Conservation (phyloP, 2,113 vertebrate genomes). For the Cryptomyrus ogoouensis region DNA sequence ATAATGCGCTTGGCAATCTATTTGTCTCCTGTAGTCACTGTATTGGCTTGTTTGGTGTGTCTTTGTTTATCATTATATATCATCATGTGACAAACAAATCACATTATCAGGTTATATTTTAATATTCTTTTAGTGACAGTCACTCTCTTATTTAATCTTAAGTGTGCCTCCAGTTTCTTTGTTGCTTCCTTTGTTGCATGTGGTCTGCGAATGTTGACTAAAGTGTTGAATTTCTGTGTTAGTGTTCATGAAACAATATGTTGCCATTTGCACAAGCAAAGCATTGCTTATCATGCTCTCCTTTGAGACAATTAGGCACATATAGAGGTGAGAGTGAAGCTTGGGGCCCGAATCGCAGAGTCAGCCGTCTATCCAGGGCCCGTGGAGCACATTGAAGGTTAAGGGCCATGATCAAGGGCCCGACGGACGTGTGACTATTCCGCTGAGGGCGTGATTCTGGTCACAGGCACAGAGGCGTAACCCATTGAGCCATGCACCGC, state of each 20-base stretch:
- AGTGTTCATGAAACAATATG: not conserved
- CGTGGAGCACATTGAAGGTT: not conserved
- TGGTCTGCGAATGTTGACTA: not conserved
- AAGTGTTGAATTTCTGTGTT: not conserved
- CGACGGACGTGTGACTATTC: not conserved
- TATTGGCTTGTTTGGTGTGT: not conserved
- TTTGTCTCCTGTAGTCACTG: not conserved
- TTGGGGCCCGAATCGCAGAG: not conserved
- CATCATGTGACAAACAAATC: not conserved
- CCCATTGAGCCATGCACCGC: not conserved
- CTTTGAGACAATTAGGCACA: not conserved
- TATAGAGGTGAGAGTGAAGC: not conserved
- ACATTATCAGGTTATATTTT: no score
- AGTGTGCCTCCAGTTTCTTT: not conserved
- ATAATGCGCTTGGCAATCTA: not conserved
- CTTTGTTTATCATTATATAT: slow-evolving; percentile 2
- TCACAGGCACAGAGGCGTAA: not conserved
- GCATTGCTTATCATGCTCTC: not conserved
- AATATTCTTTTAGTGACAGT: not conserved
- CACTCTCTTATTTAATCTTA: not conserved
- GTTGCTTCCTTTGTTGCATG: not conserved
- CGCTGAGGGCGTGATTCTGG: not conserved
- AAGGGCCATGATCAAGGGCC: not conserved
- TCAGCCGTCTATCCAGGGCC: not conserved
- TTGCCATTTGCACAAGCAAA: not conserved